phyloP scores from a whole-genome alignment of 2,888 invertebrate genomes.

The Sinelater perroti region DNA sequence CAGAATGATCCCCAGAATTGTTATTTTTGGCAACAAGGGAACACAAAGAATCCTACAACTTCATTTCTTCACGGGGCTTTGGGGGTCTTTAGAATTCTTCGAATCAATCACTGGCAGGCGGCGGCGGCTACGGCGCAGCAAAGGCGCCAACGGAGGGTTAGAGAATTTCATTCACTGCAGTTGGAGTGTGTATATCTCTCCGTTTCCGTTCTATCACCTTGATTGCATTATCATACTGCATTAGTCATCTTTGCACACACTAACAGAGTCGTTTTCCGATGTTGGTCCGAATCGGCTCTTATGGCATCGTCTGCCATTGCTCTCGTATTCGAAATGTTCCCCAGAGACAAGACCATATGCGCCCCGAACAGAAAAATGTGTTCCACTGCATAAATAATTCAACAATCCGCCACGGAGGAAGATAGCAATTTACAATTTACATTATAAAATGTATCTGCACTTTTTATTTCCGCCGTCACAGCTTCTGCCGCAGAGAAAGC shows the following conservation, averaged over 20 bases:
- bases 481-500: background rate
- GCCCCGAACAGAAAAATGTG: slow-evolving; percentile 42
- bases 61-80: slow-evolving; percentile 19
- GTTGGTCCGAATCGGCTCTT: slow-evolving; percentile 25
- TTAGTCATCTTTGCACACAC: slow-evolving; percentile 41
- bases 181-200: slow-evolving; percentile 29
- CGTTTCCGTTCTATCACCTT: slow-evolving; percentile 43
- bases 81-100: slow-evolving; percentile 12
- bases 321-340: slow-evolving; percentile 43
- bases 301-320: slow-evolving; percentile 35
- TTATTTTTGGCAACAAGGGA: slow-evolving; percentile 16
- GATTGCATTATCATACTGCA: slow-evolving; percentile 48
- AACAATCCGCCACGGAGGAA: slow-evolving; percentile 38
- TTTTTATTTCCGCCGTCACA: slow-evolving; percentile 5
- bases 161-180: slow-evolving; percentile 36
- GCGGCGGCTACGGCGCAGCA: background rate
- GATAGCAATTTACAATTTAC: slow-evolving; percentile 42
- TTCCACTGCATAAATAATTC: slow-evolving; percentile 45
- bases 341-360: slow-evolving; percentile 37
- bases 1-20: slow-evolving; percentile 9
- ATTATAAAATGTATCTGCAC: slow-evolving; percentile 43
- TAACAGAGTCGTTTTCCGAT: slow-evolving; percentile 32
- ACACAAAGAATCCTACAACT: slow-evolving; percentile 19
- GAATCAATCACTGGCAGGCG: slow-evolving; percentile 41
- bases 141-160: slow-evolving; percentile 15